A percentile compares a stretch with the other conserved stretches of the same genome.
These are phyloP conservation scores for Mythimna albipuncta DNA, from an alignment of 2,888 invertebrate species.

Conservation along the genomic window DNA sequence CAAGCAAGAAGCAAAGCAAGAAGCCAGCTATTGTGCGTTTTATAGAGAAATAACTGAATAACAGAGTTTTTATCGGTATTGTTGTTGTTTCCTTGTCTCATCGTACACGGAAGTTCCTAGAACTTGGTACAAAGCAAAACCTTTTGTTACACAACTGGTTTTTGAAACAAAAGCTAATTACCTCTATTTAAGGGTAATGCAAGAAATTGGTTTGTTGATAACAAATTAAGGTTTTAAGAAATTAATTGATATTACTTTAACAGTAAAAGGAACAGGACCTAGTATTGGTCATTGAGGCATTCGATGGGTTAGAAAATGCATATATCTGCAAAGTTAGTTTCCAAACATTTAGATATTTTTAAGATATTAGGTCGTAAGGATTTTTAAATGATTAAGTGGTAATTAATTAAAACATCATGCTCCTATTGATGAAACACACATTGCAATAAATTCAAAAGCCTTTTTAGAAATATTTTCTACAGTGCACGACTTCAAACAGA, in stretches of 20 bases:
- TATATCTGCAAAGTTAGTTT: not conserved
- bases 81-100: slow-evolving; percentile 55
- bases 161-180: slow-evolving; percentile 3
- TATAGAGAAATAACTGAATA: slow-evolving; percentile 49
- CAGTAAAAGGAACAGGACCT: slow-evolving; percentile 8
- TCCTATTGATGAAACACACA: not conserved
- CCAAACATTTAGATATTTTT: not conserved
- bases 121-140: slow-evolving; percentile 29
- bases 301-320: not conserved
- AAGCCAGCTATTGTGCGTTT: slow-evolving; percentile 46
- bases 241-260: not conserved
- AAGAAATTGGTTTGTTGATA: not conserved
- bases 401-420: not conserved
- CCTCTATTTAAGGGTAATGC: not conserved
- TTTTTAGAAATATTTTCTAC: not conserved
- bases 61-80: slow-evolving; percentile 48
- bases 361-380: not conserved
- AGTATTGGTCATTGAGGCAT: slow-evolving; percentile 22
- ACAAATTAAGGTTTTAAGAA: not conserved
- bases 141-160: slow-evolving; percentile 19
- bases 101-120: slow-evolving; percentile 52
- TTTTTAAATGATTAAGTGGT: not conserved
- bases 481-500: not conserved
- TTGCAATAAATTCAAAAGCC: not conserved
- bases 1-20: slow-evolving; percentile 35